Percentiles rank a stretch among this genome's conserved stretches.
Conservation (phyloP, 2,888 invertebrate species). For the Cistogaster globosa region DNA sequence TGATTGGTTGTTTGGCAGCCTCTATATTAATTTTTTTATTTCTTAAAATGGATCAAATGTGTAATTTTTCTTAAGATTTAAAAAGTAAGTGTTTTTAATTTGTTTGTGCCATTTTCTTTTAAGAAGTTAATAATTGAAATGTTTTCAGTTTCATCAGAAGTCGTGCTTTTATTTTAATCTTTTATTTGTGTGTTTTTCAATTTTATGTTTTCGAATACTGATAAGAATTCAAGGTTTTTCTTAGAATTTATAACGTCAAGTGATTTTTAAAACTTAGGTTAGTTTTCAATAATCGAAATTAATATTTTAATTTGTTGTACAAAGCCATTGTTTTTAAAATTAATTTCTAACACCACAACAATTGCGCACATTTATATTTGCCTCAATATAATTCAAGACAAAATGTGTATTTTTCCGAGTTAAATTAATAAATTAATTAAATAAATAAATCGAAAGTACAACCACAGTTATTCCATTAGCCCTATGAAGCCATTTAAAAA, state of each 20-base stretch:
- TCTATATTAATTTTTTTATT: constrained; percentile 20
- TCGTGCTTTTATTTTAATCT: not conserved
- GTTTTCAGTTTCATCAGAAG: too few species aligned
- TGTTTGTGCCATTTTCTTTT: not conserved
- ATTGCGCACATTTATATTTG: too few species aligned
- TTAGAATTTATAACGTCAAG: not conserved
- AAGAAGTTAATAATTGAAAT: not conserved
- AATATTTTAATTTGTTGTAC: too few species aligned
- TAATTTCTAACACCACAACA: too few species aligned
- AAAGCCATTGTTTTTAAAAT: too few species aligned
- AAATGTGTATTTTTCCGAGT: too few species aligned
- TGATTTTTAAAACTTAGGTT: not conserved
- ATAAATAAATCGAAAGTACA: too few species aligned
- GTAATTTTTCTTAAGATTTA: not conserved
- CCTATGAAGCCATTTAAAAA: too few species aligned
- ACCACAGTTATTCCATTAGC: too few species aligned
- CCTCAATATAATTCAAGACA: too few species aligned
- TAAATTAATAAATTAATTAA: too few species aligned
- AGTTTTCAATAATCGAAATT: too few species aligned
- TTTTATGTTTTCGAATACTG: constrained; percentile 6
- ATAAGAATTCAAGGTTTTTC: constrained; percentile 65
- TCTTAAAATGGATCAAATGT: not conserved
- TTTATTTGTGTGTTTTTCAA: constrained; percentile 9
- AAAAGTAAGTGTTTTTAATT: constrained; percentile 52
- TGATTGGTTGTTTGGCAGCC: constrained; percentile 23